Evolutionary conservation across 2,888 invertebrate species (phyloP).

Genomic region (Ptilodon capucinus): DNA sequence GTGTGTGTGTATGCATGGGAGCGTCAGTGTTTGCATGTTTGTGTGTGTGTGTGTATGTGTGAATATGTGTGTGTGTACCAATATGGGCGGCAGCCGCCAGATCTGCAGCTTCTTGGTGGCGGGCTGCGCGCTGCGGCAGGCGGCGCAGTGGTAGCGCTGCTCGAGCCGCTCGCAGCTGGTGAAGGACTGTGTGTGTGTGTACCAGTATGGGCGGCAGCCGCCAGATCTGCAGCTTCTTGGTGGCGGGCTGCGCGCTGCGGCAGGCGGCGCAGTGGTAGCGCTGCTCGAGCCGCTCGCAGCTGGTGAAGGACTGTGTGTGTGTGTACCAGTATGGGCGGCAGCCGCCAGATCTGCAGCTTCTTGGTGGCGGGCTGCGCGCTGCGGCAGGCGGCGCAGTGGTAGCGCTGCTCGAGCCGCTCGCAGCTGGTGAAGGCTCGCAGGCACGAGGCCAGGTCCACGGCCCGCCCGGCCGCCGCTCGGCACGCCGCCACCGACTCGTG

Average conservation of each 20-base stretch:
- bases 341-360: constrained; percentile 94
- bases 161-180: constrained; percentile 93
- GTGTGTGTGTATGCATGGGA: too few relatives aligned
- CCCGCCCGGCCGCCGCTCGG: constrained; percentile 88
- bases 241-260: constrained; percentile 91
- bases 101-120: constrained; percentile 95
- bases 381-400: constrained; percentile 93
- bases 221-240: constrained; percentile 96
- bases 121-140: constrained; percentile 91
- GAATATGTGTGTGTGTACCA: constrained; percentile 83
- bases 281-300: constrained; percentile 92
- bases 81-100: constrained; percentile 93
- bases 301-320: too few relatives aligned
- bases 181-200: too few relatives aligned
- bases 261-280: constrained; percentile 94
- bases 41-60: not conserved
- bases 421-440: constrained; percentile 94
- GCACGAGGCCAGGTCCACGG: constrained; percentile 92
- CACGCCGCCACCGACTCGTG: constrained; percentile 88
- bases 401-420: constrained; percentile 92
- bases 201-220: constrained; percentile 93
- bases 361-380: constrained; percentile 93
- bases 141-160: constrained; percentile 92
- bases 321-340: constrained; percentile 91
- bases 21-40: too few relatives aligned